Conservation (phyloP, 37 sponge, comb jelly and placozoan species). For the Oopsacas minuta region DNA sequence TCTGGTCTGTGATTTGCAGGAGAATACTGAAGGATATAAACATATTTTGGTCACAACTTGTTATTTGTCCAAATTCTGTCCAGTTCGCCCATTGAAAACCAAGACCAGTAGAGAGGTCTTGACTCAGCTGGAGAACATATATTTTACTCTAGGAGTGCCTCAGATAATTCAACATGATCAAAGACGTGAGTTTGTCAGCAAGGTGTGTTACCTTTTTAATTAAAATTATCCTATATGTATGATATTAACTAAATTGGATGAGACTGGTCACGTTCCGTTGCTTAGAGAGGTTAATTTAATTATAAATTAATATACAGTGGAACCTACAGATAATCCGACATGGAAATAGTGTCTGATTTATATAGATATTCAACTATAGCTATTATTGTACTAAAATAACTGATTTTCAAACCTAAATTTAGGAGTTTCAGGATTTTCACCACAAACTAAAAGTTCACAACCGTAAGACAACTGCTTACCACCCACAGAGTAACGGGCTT, state of each 20-base stretch:
- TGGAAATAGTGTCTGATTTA: no score
- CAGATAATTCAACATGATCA: slow-evolving; percentile 12
- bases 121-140: not conserved
- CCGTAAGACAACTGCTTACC: slow-evolving; percentile 15
- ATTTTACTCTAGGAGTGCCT: not conserved
- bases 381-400: not conserved
- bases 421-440: slow-evolving; percentile 17
- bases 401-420: not conserved
- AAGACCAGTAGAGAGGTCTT: not conserved
- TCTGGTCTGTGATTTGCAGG: slow-evolving; percentile 14
- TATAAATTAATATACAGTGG: no score
- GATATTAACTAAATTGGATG: no score
- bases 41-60: not conserved
- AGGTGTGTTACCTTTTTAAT: not conserved
- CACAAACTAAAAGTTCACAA: not conserved
- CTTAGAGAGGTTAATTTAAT: no score
- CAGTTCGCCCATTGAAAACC: not conserved
- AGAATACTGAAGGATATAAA: slow-evolving; percentile 12
- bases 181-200: not conserved
- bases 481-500: not conserved
- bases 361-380: no score
- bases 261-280: no score
- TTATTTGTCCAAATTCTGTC: slow-evolving; percentile 8
- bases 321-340: no score
- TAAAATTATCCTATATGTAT: no score